phyloP scores from a whole-genome alignment of 2,113 vertebrate species.

The Bujurquina vittata region DNA sequence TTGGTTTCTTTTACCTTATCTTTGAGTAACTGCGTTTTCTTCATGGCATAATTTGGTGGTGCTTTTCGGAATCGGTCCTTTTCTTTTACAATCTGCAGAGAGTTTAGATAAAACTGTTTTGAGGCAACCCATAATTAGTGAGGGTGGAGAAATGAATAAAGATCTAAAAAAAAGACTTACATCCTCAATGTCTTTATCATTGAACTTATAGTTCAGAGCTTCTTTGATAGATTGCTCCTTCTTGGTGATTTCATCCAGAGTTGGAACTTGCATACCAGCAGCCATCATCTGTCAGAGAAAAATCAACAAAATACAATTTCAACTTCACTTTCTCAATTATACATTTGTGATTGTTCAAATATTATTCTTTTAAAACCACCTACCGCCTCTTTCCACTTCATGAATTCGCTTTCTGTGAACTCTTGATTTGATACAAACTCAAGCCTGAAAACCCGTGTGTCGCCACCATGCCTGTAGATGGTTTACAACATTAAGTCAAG shows the following conservation, averaged over 20 bases:
- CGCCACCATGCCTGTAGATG: constrained; percentile 88
- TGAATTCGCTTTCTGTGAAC: constrained; percentile 97
- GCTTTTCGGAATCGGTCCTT: constrained; percentile 98
- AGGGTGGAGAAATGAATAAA: not conserved
- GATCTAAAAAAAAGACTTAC: constrained; percentile 72
- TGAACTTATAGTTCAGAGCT: constrained; percentile 98
- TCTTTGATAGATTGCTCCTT: constrained; percentile 98
- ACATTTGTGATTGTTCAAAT: not conserved
- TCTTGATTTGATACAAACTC: constrained; percentile 99
- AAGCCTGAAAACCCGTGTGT: constrained; percentile 94
- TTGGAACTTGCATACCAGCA: constrained; percentile 96
- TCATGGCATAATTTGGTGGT: constrained; percentile 98
- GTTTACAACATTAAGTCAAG: not conserved
- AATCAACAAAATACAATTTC: not conserved
- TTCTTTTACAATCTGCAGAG: constrained; percentile 94
- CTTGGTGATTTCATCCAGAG: constrained; percentile 96
- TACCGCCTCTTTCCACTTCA: constrained; percentile 99
- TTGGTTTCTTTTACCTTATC: constrained; percentile 88
- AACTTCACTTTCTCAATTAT: not conserved
- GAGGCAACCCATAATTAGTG: not conserved
- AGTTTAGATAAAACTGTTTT: not conserved
- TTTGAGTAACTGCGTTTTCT: constrained; percentile 97
- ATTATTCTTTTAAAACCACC: constrained; percentile 68
- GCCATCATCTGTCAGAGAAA: constrained; percentile 88
- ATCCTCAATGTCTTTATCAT: constrained; percentile 98